A percentile compares a stretch with the other conserved stretches of the same genome.
phyloP scores from a whole-genome alignment of 2,888 invertebrate species.

The Dichetophora obliterata region DNA sequence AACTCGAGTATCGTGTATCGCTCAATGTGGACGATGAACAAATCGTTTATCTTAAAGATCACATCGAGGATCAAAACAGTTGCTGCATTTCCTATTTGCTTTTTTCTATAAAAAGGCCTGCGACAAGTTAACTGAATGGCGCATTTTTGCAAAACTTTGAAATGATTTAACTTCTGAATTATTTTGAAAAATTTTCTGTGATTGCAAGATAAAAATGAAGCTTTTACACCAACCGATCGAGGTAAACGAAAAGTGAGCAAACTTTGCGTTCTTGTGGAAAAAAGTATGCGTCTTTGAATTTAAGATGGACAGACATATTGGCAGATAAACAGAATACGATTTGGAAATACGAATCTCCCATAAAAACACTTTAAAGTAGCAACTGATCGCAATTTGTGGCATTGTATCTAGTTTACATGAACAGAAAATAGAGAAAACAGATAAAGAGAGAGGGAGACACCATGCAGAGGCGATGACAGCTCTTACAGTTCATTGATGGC shows the following conservation, averaged over 20 bases:
- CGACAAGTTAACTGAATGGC: too few species aligned
- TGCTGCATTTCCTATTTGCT: conserved; percentile 5
- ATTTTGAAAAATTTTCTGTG: too few species aligned
- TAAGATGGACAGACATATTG: background rate
- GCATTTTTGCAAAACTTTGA: too few species aligned
- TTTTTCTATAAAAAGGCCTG: too few species aligned
- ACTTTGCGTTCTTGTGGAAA: background rate
- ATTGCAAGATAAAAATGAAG: too few species aligned
- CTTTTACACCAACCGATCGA: too few species aligned
- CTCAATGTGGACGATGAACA: background rate
- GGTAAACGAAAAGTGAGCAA: too few species aligned
- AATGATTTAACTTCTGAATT: too few species aligned
- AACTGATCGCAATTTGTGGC: conserved; percentile 35
- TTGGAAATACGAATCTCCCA: background rate
- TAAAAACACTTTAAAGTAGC: conserved; percentile 23
- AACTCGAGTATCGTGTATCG: background rate
- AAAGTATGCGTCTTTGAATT: background rate
- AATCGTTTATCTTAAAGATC: conserved; percentile 55
- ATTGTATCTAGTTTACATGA: conserved; percentile 47
- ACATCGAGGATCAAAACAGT: conserved; percentile 52
- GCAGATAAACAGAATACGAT: background rate
- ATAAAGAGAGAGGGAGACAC: background rate
- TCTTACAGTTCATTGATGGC: conserved; percentile 56
- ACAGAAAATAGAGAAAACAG: background rate
- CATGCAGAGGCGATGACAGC: conserved; percentile 57